Percentiles rank a stretch among this genome's conserved stretches.
Evolutionary conservation across 2,888 invertebrate genomes (phyloP).

Genomic region (Monopis laevigella): DNA sequence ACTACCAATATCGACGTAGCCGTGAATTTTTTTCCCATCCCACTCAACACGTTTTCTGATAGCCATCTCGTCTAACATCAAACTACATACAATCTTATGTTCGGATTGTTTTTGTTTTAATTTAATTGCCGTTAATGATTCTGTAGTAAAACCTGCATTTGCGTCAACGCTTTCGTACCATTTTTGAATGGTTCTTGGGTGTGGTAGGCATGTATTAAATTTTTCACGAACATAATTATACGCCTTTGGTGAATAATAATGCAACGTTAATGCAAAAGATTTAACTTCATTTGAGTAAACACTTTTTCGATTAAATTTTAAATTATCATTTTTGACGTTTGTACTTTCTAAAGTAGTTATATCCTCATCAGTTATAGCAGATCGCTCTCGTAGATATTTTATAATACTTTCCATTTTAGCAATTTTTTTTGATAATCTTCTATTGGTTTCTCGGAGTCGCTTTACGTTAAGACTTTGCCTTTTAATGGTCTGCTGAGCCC

Average conservation of each 20-base stretch:
- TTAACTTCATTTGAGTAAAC: too few species aligned
- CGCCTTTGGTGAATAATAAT: not conserved
- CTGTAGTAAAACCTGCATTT: slow-evolving; percentile 14
- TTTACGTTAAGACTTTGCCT: too few species aligned
- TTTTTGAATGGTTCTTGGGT: slow-evolving; percentile 13
- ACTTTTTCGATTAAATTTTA: too few species aligned
- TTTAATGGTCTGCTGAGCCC: too few species aligned
- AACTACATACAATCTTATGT: not conserved
- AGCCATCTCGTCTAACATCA: slow-evolving; percentile 6
- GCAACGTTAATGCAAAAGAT: too few species aligned
- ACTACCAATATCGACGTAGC: slow-evolving; percentile 3
- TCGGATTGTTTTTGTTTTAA: not conserved
- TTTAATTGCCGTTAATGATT: not conserved
- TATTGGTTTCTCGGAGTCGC: too few species aligned
- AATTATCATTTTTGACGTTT: too few species aligned
- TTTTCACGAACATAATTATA: slow-evolving; percentile 12
- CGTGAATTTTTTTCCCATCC: slow-evolving; percentile 6
- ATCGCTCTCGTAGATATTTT: too few species aligned
- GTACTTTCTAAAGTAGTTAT: too few species aligned
- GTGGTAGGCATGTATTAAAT: slow-evolving; percentile 14
- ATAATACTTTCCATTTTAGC: too few species aligned
- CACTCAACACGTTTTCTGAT: slow-evolving; percentile 10
- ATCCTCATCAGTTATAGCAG: too few species aligned
- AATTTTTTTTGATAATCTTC: too few species aligned
- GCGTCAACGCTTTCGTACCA: slow-evolving; percentile 16